Evolutionary conservation across 2,888 invertebrate species (phyloP), one percentile per base, ranked within the genome.

Genomic region (Megalurothrips usitatus): DNA sequence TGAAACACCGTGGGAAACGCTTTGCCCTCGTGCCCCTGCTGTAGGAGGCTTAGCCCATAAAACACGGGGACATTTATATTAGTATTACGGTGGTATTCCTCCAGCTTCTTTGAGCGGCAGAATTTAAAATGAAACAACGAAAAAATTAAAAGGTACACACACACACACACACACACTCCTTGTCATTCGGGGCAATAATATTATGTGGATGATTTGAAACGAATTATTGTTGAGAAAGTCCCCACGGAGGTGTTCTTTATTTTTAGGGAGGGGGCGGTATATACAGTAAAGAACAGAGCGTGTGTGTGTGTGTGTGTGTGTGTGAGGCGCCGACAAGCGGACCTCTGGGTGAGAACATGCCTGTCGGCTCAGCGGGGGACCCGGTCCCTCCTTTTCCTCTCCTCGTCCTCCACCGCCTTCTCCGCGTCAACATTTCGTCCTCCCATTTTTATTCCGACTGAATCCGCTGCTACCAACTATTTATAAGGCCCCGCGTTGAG

Each of bases 381-480:
- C 68, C 23, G 1, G 68, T 10, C 26, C 10, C 14, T 6, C 58
- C 0, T 11, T 26, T 8, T 12, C 58, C 14, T 6, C 58, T 58
- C 19, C 17, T n/a, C 58, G 14, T 58, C 14, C 17, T n/a, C n/a
- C 58, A 8, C 34, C 52, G 3, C 52, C 12, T 52, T 9, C 52
- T 52, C 52, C 58, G 0, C 17, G 58, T n/a, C 14, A 10, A n/a
- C 34, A 43, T 43, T 43, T 43, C 58, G 58, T 26, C 68, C 12
- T 26, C 2, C 26, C 68, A 75, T 23, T 75, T 75, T 23, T 75
- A 75, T 75, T 26, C 26, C 14, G 6, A 58, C 26, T 17, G 17
- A 58, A 23, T 75, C 68, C 68, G 68, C 68, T 43, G n/a, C n/a
- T n/a, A n/a, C n/a, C n/a, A n/a, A 43, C 34, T 75, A 75, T 75